Percentiles rank a stretch among this genome's conserved stretches.
phyloP scores from a whole-genome alignment of 2,113 vertebrate genomes.

The Dipodomys spectabilis region DNA sequence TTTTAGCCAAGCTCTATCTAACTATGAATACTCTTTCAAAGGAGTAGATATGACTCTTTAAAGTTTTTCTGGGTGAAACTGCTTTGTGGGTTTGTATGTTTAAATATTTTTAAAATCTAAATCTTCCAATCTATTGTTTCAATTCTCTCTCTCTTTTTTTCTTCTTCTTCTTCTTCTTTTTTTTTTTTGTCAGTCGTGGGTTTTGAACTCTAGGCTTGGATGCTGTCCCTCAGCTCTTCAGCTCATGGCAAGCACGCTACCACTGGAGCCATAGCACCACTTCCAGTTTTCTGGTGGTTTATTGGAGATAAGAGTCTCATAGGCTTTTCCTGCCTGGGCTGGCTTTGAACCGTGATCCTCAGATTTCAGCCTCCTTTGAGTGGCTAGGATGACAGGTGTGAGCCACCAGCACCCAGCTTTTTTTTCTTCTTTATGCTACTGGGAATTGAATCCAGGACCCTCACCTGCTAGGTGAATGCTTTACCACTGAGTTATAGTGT shows the following conservation, averaged over 20 bases:
- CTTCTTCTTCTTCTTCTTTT: no score
- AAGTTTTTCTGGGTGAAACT: neutral
- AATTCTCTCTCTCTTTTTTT: neutral
- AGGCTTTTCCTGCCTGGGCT: no score
- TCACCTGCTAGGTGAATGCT: neutral
- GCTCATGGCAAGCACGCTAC: no score
- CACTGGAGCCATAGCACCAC: no score
- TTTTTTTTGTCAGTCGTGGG: no score
- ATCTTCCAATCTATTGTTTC: neutral
- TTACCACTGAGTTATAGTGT: neutral
- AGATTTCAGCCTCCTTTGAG: no score
- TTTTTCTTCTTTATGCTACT: neutral
- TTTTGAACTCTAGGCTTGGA: no score
- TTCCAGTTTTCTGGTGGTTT: no score
- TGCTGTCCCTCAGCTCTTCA: no score
- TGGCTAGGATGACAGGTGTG: no score
- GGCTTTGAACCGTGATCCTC: no score
- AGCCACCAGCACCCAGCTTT: neutral
- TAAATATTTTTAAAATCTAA: slow-evolving; percentile 15
- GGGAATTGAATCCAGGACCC: neutral
- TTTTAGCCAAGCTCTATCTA: slow-evolving; percentile 7
- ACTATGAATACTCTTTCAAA: neutral
- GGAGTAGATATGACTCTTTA: neutral
- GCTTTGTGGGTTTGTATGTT: neutral
- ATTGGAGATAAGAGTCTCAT: no score